Evolutionary conservation across 2,113 vertebrate genomes (phyloP).

Genomic region (Paramormyrops kingsleyae): DNA sequence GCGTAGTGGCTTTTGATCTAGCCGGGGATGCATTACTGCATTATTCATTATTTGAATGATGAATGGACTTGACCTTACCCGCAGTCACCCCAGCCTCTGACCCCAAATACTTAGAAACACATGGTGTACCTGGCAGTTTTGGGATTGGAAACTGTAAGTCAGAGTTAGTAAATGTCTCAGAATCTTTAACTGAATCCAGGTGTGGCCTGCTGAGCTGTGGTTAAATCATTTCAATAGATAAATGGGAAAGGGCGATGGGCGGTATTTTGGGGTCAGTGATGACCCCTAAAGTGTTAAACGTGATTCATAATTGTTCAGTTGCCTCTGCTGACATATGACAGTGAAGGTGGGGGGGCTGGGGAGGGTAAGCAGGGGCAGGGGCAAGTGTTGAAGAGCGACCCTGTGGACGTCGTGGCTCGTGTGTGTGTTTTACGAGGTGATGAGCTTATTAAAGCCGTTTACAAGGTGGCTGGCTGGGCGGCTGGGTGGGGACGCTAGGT

Average conservation of each 20-base stretch:
- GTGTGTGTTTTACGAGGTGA: constrained; percentile 26
- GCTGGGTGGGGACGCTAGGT: not conserved
- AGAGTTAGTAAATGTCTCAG: not conserved
- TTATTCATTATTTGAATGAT: not conserved
- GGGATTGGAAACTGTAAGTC: not conserved
- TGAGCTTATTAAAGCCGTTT: constrained; percentile 21
- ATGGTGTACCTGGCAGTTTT: not conserved
- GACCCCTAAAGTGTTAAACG: not conserved
- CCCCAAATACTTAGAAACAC: not conserved
- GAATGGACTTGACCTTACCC: not conserved
- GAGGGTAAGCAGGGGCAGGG: not conserved
- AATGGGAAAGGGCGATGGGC: not conserved
- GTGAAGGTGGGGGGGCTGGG: not conserved
- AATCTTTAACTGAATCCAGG: constrained; percentile 17
- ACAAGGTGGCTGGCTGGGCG: constrained; percentile 13
- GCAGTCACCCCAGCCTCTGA: not conserved
- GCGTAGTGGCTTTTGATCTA: not conserved
- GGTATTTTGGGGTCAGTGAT: not conserved
- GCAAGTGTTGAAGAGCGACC: not conserved
- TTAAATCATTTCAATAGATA: constrained; percentile 13
- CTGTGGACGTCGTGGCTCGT: not conserved
- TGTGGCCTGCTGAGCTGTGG: not conserved
- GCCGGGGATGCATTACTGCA: not conserved
- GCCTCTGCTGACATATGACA: constrained; percentile 5
- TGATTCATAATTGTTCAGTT: not conserved